Conservation (phyloP, 2,797 vertebrate species). For the Caiman crocodilus region DNA sequence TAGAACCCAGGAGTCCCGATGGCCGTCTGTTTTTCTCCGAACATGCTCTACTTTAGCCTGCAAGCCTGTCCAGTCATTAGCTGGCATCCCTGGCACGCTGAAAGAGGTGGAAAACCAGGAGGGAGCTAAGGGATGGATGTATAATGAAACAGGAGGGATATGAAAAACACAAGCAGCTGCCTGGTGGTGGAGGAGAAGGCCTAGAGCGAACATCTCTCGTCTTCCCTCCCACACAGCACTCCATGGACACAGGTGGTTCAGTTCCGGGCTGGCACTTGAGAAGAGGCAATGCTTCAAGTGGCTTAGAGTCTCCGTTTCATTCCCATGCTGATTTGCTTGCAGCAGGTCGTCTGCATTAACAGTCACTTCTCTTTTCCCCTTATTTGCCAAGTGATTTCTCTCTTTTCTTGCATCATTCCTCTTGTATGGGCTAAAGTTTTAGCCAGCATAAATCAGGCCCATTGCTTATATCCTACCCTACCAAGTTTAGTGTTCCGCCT, state of each 20-base stretch:
- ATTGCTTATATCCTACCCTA: not conserved
- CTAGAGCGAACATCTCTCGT: not conserved
- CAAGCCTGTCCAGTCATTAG: not conserved
- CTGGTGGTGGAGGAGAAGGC: not conserved
- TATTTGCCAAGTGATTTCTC: not conserved
- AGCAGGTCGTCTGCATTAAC: not conserved
- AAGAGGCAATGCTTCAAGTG: not conserved
- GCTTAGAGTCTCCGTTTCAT: not conserved
- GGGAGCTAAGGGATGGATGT: not conserved
- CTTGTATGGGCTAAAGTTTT: no score
- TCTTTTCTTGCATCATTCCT: not conserved
- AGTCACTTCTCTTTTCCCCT: not conserved
- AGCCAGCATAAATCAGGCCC: not conserved
- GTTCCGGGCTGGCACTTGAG: not conserved
- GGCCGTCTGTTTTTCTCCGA: not conserved
- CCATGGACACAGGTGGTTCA: not conserved
- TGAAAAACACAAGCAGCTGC: not conserved
- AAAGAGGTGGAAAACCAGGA: not conserved
- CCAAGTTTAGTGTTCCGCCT: not conserved
- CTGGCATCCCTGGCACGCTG: not conserved
- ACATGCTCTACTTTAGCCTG: not conserved
- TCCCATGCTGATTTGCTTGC: not conserved
- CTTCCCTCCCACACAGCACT: not conserved
- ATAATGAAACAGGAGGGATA: not conserved
- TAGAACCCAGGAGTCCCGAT: not conserved